Evolutionary conservation across 2,797 vertebrate species (phyloP).

Genomic region (Protonibea diacanthus): DNA sequence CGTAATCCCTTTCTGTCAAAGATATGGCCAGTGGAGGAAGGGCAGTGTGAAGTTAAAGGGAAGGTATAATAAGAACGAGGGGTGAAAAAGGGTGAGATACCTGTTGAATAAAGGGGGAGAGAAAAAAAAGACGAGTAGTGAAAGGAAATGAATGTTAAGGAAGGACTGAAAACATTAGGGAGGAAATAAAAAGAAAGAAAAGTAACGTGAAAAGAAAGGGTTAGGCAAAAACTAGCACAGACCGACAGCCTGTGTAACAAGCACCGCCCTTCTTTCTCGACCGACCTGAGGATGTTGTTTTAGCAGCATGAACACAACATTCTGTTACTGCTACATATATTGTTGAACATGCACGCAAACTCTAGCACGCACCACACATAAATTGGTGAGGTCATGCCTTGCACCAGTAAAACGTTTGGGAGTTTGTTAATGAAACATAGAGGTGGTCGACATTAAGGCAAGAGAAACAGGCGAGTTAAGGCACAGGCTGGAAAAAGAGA

Average conservation of each 20-base stretch:
- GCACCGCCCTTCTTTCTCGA: not conserved
- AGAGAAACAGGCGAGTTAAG: conserved; percentile 8
- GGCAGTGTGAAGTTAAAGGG: conserved; percentile 28
- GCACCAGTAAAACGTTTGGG: conserved; percentile 22
- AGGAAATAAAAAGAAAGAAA: not conserved
- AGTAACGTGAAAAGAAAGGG: not conserved
- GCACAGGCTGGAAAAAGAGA: conserved; percentile 25
- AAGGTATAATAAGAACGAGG: conserved; percentile 25
- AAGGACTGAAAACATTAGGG: not conserved
- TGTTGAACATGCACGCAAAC: conserved; percentile 24
- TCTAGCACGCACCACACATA: conserved; percentile 9
- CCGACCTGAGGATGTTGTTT: conserved; percentile 39
- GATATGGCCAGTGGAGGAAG: conserved; percentile 46
- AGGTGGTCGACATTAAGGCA: conserved; percentile 2
- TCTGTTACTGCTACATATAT: conserved; percentile 9
- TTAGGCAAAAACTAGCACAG: not conserved
- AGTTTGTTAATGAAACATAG: not conserved
- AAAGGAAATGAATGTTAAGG: not conserved
- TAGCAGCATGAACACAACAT: conserved; percentile 24
- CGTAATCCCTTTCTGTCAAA: conserved; percentile 66
- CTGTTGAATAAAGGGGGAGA: conserved; percentile 4
- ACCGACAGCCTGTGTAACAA: not conserved
- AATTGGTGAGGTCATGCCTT: conserved; percentile 23
- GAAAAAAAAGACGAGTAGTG: not conserved
- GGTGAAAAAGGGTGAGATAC: conserved; percentile 9